Base-by-base conservation (phyloP, 2,888 invertebrate species). In the Troides helena region DNA sequence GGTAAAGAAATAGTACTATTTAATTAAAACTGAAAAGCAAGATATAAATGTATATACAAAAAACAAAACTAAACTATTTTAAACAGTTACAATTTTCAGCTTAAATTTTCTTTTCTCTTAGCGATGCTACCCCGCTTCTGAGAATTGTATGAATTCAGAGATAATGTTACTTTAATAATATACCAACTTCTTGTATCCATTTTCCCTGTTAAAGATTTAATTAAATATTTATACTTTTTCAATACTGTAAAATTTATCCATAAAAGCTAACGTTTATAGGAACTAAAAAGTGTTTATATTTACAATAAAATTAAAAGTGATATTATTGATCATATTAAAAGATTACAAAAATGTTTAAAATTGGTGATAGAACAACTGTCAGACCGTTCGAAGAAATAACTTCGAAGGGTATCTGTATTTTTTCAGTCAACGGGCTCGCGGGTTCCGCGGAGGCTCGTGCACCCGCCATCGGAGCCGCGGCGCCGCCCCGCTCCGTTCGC, bases 401-500 rank as follows among this genome's bases (percentile, higher is more conserved):
- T 82, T 83, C 83, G 86, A 87, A 89, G 86, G 83, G 85, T 86
- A 87, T 86, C 87, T 85, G 81, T 84, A 85, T 88, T 88, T 89
- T 89, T 88, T 87, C 81, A 87, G 86, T 86, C 83, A 86, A 81
- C 72, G 74, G 71, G 67, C 58, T 62, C 64, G 74, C 72, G 71
- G 71, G 72, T 72, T 74, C 81, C 83, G 85, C 83, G 84, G 82
- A 83, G 86, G 83, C 85, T 85, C 86, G 87, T 88, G 89, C 88
- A 87, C 86, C 86, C 87, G 83, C 83, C 86, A 86, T 85, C 86
- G 83, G 84, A 84, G 85, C 85, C 87, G 88, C 87, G 89, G 89
- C 90, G 90, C 90, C 90, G 88, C 91, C 90, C 90, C 90, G 90
- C 91, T 87, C 89, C 82, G 86, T 87, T 90, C 92, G 92, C 92